These are phyloP conservation scores for Corvus cornix DNA, from an alignment of 2,113 vertebrate genomes.

Conservation along the genomic window DNA sequence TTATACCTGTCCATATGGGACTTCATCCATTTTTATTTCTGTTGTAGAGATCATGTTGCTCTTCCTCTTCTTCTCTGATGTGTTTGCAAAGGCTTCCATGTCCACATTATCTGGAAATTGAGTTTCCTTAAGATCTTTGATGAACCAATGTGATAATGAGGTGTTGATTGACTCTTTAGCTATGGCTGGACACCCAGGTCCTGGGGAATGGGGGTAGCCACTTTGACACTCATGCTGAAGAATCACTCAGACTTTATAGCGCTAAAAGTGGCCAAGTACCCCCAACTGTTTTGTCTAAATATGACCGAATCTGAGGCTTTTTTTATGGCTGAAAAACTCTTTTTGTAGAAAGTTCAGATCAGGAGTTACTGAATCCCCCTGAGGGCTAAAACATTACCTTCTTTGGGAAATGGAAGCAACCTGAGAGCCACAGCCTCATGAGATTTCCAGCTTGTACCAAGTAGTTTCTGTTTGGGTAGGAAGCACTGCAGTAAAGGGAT, in stretches of 20 bases:
- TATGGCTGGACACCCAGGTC: background rate
- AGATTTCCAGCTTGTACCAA: slow-evolving; percentile 13
- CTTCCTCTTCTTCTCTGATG: background rate
- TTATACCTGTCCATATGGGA: background rate
- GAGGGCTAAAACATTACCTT: background rate
- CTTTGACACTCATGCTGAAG: background rate
- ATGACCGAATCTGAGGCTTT: background rate
- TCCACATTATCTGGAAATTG: background rate
- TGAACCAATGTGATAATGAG: background rate
- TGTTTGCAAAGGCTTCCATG: background rate
- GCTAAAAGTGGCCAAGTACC: background rate
- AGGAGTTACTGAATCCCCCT: background rate
- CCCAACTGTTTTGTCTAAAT: background rate
- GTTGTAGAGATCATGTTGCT: background rate
- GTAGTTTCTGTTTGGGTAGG: slow-evolving; percentile 19
- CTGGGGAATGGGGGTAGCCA: background rate
- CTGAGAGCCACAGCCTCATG: background rate
- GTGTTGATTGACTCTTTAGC: background rate
- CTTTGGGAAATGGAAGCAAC: slow-evolving; percentile 15
- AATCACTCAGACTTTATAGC: background rate
- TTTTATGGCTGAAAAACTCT: background rate
- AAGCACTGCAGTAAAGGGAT: background rate
- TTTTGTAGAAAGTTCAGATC: background rate
- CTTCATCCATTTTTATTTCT: background rate
- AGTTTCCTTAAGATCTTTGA: background rate